Evolutionary conservation across 2,797 vertebrate genomes (phyloP), one percentile per base, ranked within the genome.

Genomic region (Takifugu ocellatus): DNA sequence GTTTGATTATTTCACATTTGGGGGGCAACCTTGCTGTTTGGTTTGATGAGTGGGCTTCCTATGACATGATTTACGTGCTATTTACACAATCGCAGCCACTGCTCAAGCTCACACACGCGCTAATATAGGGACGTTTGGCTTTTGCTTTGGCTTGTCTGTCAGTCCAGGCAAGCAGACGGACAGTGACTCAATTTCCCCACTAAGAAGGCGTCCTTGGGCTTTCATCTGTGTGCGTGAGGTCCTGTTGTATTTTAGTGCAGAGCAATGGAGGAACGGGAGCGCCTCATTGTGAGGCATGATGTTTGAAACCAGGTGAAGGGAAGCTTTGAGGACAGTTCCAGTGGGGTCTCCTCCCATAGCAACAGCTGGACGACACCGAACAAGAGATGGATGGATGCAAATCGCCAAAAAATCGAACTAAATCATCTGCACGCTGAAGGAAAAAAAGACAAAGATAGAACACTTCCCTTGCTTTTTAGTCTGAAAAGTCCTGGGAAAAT

Each of bases 261-360:
- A 72, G 73, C 61, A 21, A 53, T 42, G 70, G 69, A 68, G 61
- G 25, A 71, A 57, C 43, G 68, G 25, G 16, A 0, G 6, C 10
- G 61, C 71, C 63, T 82, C 72, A 77, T 84, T 54, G 21, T 6
- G 68, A 70, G 68, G 71, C 68, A 63, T 68, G 73, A 25, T 43
- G 70, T 84, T 81, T 84, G 82, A 87, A 81, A 74, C 48, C 0
- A 51, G 45, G 51, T 58, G 26, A 63, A 25, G 63, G 51, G 65
- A 59, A 47, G 71, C 77, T 80, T 73, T 77, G 60, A 74, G 56
- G 77, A 82, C 72, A 82, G 63, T 78, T 82, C 87, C 87, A 84
- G 87, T 83, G 76, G 60, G 48, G 67, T 68, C 59, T 57, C 42
- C 74, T 70, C 67, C 56, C 33, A 57, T 5, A 33, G 68, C 61